Evolutionary conservation across 1,140 invertebrate species (phyloP).

Genomic region (Procambarus clarkii): DNA sequence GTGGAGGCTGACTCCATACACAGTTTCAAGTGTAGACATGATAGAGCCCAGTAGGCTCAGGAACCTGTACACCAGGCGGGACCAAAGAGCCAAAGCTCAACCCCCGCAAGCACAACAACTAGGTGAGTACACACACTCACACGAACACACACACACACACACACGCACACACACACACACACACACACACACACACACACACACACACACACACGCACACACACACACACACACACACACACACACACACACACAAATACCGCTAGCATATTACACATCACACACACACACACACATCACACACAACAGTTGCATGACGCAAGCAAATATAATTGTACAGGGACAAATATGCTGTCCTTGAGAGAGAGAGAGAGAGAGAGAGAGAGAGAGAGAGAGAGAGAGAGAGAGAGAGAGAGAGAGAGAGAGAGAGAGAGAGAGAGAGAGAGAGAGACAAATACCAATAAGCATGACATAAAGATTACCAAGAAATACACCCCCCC

Average conservation of each 20-base stretch:
- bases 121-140: not conserved
- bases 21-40: too few relatives aligned
- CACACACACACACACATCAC: not conserved
- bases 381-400: too few relatives aligned
- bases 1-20: too few relatives aligned
- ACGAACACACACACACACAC: not conserved
- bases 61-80: too few relatives aligned
- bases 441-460: not conserved
- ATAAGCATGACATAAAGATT: not conserved
- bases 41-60: too few relatives aligned
- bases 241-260: not conserved
- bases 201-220: not conserved
- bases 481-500: not conserved
- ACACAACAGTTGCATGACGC: not conserved
- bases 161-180: not conserved
- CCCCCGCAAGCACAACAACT: not conserved
- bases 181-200: conserved; percentile 13
- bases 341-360: too few relatives aligned
- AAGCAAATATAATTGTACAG: not conserved
- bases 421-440: not conserved
- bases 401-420: too few relatives aligned
- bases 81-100: too few relatives aligned
- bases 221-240: not conserved
- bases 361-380: too few relatives aligned
- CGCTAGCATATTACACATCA: not conserved